Evolutionary conservation across 92 coral and sea anemone genomes (phyloP).

Genomic region (Phymanthus crucifer): DNA sequence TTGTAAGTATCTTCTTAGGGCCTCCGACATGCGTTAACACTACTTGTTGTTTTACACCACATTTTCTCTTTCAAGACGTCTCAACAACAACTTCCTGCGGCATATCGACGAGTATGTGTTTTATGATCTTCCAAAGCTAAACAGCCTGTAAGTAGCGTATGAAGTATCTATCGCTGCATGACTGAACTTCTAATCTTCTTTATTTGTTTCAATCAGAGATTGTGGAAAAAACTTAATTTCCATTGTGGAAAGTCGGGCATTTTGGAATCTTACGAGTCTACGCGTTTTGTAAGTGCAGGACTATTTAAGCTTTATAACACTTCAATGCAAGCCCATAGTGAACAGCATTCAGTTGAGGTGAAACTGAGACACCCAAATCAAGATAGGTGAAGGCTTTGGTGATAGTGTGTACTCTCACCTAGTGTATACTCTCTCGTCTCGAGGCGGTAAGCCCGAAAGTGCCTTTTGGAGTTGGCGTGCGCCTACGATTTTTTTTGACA

Average conservation of each 20-base stretch:
- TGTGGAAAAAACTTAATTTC: slow-evolving; percentile 32
- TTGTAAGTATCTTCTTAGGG: slow-evolving; percentile 19
- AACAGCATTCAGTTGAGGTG: background rate
- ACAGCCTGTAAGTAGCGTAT: slow-evolving; percentile 34
- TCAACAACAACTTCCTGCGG: slow-evolving; percentile 39
- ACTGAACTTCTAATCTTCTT: background rate
- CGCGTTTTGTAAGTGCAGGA: slow-evolving; percentile 35
- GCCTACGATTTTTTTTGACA: no score
- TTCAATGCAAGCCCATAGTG: background rate
- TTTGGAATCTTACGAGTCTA: slow-evolving; percentile 18
- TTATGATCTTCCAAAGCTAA: slow-evolving; percentile 19
- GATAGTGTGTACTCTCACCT: no score
- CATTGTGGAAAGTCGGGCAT: slow-evolving; percentile 13
- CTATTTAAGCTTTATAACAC: background rate
- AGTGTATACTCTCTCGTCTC: no score
- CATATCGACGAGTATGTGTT: slow-evolving; percentile 16
- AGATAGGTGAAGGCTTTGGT: no score
- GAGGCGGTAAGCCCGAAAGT: no score
- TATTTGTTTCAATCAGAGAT: slow-evolving; percentile 24
- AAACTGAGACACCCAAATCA: no score
- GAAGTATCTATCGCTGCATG: background rate
- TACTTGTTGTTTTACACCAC: no score
- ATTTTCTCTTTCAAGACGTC: slow-evolving; percentile 37
- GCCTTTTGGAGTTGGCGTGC: no score
- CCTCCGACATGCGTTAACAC: no score